Conservation (phyloP, 2,797 vertebrate species). For the Pseudochirops corinnae region DNA sequence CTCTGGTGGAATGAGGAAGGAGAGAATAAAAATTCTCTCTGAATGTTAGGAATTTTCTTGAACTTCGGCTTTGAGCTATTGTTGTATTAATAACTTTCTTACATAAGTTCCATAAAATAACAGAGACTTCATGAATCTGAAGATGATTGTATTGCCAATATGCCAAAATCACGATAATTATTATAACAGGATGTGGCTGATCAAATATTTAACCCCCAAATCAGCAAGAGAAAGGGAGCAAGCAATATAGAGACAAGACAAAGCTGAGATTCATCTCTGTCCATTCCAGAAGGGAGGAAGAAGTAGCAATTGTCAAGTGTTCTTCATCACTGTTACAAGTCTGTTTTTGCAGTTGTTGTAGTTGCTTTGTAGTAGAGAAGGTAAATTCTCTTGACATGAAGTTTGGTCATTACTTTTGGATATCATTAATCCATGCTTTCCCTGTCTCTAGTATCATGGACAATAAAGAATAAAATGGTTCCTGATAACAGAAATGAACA, state of each 20-base stretch:
- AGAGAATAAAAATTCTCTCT: neutral
- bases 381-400: neutral
- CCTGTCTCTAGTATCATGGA: neutral
- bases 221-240: neutral
- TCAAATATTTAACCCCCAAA: neutral
- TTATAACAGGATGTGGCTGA: neutral
- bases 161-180: neutral
- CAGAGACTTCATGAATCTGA: neutral
- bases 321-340: neutral
- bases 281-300: neutral
- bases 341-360: neutral
- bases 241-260: neutral
- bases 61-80: neutral
- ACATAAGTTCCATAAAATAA: neutral
- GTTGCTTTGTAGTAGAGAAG: neutral
- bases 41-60: neutral
- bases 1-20: neutral
- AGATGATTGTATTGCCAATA: neutral
- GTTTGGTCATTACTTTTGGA: neutral
- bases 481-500: neutral
- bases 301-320: neutral
- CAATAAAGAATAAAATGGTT: too few relatives aligned
- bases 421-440: neutral
- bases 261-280: neutral
- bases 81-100: neutral